phyloP scores from a whole-genome alignment of 2,888 invertebrate species.

The Leucoma salicis region DNA sequence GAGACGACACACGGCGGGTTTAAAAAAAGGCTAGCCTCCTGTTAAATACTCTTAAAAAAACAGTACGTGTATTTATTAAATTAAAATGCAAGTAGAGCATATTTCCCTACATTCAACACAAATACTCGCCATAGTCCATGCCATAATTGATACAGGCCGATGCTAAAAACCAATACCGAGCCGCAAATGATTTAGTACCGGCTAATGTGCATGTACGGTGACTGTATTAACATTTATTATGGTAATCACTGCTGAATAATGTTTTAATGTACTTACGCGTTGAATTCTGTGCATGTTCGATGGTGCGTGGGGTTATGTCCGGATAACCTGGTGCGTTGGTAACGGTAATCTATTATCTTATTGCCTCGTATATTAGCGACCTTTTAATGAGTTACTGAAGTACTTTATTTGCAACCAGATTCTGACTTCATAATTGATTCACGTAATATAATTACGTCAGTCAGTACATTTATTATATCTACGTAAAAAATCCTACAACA shows the following conservation, averaged over 20 bases:
- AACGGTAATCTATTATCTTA: not conserved
- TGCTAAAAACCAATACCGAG: constrained; percentile 73
- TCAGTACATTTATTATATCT: too few species aligned
- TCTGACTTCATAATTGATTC: too few species aligned
- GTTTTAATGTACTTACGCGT: constrained; percentile 60
- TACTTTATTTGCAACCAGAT: too few species aligned
- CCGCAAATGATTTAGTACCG: constrained; percentile 64
- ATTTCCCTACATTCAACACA: constrained; percentile 13
- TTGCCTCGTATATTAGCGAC: not conserved
- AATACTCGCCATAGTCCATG: constrained; percentile 56
- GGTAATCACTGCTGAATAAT: constrained; percentile 61
- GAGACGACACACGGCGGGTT: too few species aligned
- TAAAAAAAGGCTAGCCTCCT: too few species aligned
- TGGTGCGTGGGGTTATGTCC: constrained; percentile 29
- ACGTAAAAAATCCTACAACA: too few species aligned
- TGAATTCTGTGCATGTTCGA: constrained; percentile 22
- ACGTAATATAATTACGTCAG: too few species aligned
- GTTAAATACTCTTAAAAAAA: too few species aligned
- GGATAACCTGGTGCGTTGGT: constrained; percentile 20
- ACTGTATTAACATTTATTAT: constrained; percentile 80
- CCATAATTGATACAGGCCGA: constrained; percentile 69
- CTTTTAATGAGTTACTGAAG: too few species aligned
- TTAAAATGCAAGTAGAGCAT: constrained; percentile 43
- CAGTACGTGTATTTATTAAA: too few species aligned
- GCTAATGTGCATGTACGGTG: constrained; percentile 70